These are phyloP conservation scores for Bellardia bayeri DNA, from an alignment of 2,888 invertebrate species.

Conservation along the genomic window DNA sequence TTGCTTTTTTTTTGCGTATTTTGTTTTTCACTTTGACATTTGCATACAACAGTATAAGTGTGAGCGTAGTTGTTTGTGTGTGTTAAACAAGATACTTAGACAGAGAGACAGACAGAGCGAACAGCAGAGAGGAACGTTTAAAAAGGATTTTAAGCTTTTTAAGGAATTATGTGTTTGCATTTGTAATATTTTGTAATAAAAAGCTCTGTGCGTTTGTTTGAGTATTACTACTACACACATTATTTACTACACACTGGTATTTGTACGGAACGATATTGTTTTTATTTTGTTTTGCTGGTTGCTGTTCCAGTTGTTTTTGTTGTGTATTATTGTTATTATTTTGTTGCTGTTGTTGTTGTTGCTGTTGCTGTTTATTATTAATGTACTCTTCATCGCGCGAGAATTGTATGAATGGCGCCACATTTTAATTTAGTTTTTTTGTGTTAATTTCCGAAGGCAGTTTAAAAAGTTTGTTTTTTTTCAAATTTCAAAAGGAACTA, in stretches of 20 bases:
- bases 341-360: slow-evolving; percentile 26
- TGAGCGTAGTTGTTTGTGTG: slow-evolving; percentile 8
- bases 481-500: too few relatives aligned
- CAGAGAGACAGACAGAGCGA: background rate
- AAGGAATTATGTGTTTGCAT: slow-evolving; percentile 1
- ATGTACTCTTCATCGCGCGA: slow-evolving; percentile 33
- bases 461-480: too few relatives aligned
- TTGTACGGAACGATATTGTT: background rate
- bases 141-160: slow-evolving; percentile 30
- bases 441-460: background rate
- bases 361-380: slow-evolving; percentile 27
- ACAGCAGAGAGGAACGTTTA: background rate
- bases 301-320: slow-evolving; percentile 12
- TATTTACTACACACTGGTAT: background rate
- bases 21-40: background rate
- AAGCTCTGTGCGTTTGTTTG: slow-evolving; percentile 11
- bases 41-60: background rate
- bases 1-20: slow-evolving; percentile 49
- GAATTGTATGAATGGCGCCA: slow-evolving; percentile 52
- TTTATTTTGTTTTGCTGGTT: slow-evolving; percentile 6
- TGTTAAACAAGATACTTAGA: background rate
- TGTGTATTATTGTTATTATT: slow-evolving; percentile 27
- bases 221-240: slow-evolving; percentile 16
- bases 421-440: slow-evolving; percentile 13
- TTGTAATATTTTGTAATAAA: background rate